Base-by-base conservation (phyloP, 2,888 invertebrate species). In the Megaustenia siamemsis region DNA sequence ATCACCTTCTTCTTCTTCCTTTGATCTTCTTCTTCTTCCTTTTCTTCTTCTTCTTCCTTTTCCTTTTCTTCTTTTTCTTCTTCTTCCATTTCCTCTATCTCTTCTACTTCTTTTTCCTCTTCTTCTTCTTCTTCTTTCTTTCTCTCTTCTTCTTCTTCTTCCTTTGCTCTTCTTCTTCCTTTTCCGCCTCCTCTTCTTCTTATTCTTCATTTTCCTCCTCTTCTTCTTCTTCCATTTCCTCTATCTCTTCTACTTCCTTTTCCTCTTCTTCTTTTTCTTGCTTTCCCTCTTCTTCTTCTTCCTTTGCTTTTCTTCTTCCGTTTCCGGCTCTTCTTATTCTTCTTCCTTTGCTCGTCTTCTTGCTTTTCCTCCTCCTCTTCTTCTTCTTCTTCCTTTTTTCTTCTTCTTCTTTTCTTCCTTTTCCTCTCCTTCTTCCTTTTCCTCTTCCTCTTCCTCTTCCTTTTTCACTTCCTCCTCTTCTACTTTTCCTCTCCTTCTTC, bases 101-200 rank as follows among this genome's bases (percentile, higher is more conserved):
- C n/a, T n/a, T n/a, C n/a, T n/a, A n/a, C n/a, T n/a, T n/a, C 49
- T 45, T 79, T 43, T 68, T 79, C 60, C 53, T 76, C 75, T 66
- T 49, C 38, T 45, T 83, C 35, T 56, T 79, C 10, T 21, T 83
- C 60, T 40, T 49, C 8, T 35, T 76, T 45, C 32, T 80, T 35
- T 32, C 78, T 32, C 77, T 77, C 28, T 77, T 79, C 24, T 71
- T 45, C 6, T 49, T 69, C 2, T 69, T 28, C 2, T 45, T 43
- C n/a, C 35, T 28, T 28, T 32, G 38, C 32, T 40, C 24, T 35
- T 38, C 21, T 69, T 4, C 40, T 10, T 8, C 45, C 32, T 28
- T 69, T n/a, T 49, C 24, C 49, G 43, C 43, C 24, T 56, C n/a
- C n/a, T n/a, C n/a, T n/a, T n/a, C n/a, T n/a, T n/a, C n/a, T n/a